Base-by-base conservation (phyloP, 2,113 vertebrate species). In the Ageneiosus marmoratus region DNA sequence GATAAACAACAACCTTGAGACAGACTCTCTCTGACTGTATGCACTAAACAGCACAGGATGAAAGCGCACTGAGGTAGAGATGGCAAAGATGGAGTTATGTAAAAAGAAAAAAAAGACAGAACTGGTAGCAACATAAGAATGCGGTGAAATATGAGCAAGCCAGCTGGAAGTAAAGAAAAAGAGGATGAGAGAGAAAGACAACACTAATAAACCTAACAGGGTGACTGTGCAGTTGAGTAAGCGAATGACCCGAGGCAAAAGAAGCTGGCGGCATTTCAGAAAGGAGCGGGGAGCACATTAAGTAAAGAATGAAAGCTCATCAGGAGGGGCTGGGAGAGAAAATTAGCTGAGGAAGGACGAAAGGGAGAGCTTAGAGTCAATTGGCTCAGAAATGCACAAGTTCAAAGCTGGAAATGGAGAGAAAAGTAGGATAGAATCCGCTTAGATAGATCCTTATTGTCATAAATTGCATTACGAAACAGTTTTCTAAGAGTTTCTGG, bases 211-310 rank as follows among this genome's bases (percentile, higher is more conserved):
- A 85, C 85, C 75, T 92, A 90, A 92, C 11, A 48, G 89, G 85
- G 78, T 89, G 89, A 92, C 93, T 91, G 91, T 84, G 89, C 85
- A 88, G 87, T 83, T 82, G 86, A 86, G 85, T 67, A 83, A 83
- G 86, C 76, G 76, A 60, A 84, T 89, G 86, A 27, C 88, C 89
- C 37, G 74, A 85, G 90, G 89, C 83, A 77, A 55, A 20, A 72
- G 51, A 34, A 60, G 65, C 32, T 65, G 89, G 90, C 87, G 80
- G 86, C 72, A 85, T 86, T 78, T 53, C 29, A 7, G 32, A 44
- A 46, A 48, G 60, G 67, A 72, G 56, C 65, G 58, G 69, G 83
- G 22, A 53, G 70, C 20, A 6, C 79, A 37, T 86, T 60, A 83
- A 79, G 44, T 79, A 73, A 34, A 50, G 44, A 77, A 82, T 51